Base-by-base conservation (phyloP, 1,140 invertebrate species). In the Aricia agestis region DNA sequence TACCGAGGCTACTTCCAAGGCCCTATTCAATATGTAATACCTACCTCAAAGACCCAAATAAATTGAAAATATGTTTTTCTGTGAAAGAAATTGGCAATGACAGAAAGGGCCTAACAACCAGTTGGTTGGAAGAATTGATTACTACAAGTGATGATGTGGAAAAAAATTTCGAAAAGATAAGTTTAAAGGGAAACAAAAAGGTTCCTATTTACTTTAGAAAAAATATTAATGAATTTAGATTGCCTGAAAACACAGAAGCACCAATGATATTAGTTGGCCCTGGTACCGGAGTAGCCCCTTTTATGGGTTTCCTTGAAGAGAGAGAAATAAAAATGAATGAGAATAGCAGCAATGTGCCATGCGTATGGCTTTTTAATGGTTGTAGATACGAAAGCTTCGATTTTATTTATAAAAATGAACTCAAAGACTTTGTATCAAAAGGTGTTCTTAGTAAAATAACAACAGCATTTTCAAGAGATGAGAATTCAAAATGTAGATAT, bases 201-300 rank as follows among this genome's bases (percentile, higher is more conserved):
- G 68, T 95, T 17, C 87, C 93, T 19, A 92, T 96, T 74, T 97
- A 94, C 93, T 94, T 93, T 75, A 93, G 94, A 85, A 93, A 92
- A 58, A 91, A 89, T 82, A 83, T 94, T 82, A 78, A 94, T 82
- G 75, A 83, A 74, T 81, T 96, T 94, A 87, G 86, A 81, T 72
- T 94, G 92, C 80, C 94, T 83, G 85, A 78, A 74, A 93, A 93
- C 92, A 78, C 86, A 74, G 84, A 72, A 78, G 89, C 66, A 79
- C 95, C 96, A 57, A 83, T 97, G 45, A 94, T 98, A 73, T 93
- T 98, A 85, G 94, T 98, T 74, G 96, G 95, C 6, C 94, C 96
- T 72, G 97, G 97, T 15, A 97, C 96, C 42, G 97, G 97, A 13
- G 87, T 97, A 25, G 94, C 97, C 9, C 97, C 97, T 1, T 98